Conservation (phyloP, 2,797 vertebrate species). For the Vipera ursinii region DNA sequence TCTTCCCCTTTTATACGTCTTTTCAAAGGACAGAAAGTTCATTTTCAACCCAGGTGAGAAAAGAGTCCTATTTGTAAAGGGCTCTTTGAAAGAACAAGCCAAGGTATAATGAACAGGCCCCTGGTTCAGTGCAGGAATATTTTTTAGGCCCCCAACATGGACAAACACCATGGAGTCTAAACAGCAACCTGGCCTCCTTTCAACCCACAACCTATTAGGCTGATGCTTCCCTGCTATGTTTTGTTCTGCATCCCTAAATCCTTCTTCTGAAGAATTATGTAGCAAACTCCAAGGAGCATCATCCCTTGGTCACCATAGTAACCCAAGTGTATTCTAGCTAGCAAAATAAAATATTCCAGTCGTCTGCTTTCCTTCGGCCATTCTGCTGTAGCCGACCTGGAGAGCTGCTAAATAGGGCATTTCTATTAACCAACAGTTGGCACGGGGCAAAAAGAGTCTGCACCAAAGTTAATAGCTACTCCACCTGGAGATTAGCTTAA, state of each 20-base stretch:
- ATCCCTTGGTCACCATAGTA: conserved; percentile 61
- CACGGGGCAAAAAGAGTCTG: conserved; percentile 35
- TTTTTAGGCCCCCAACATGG: conserved; percentile 62
- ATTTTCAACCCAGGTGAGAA: conserved; percentile 66
- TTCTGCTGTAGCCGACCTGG: conserved; percentile 28
- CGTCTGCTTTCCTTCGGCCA: background rate
- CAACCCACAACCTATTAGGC: conserved; percentile 59
- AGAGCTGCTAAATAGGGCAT: conserved; percentile 32
- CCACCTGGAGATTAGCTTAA: background rate
- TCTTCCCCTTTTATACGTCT: conserved; percentile 38
- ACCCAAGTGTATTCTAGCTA: conserved; percentile 55
- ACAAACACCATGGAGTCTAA: conserved; percentile 57
- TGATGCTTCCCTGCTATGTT: conserved; percentile 53
- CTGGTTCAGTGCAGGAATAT: conserved; percentile 45
- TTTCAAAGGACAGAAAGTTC: conserved; percentile 55
- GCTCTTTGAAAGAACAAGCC: conserved; percentile 17
- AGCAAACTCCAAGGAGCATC: conserved; percentile 55
- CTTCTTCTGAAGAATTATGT: conserved; percentile 53
- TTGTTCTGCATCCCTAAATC: conserved; percentile 60
- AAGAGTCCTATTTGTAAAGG: conserved; percentile 52
- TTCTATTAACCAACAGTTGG: conserved; percentile 41
- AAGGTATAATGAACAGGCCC: conserved; percentile 61
- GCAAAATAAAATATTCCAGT: conserved; percentile 43
- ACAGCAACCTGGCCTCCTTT: conserved; percentile 69
- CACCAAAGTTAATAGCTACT: background rate